Conservation (phyloP, 2,888 invertebrate species). For the Idaea straminata region DNA sequence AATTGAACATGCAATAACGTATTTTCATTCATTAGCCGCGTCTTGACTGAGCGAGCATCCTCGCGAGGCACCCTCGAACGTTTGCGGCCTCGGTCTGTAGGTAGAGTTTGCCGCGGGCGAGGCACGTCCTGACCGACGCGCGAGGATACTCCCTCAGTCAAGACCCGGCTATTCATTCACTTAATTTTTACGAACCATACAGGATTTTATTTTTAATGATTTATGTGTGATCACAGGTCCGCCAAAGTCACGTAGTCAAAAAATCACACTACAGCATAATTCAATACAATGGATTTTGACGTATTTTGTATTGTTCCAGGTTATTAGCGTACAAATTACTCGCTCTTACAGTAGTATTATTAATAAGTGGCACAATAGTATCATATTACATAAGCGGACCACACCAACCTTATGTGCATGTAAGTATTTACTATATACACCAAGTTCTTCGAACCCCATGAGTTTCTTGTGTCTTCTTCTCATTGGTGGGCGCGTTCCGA, state of each 20-base stretch:
- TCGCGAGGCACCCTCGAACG: too few species aligned
- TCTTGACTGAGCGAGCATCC: too few species aligned
- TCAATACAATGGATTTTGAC: background rate
- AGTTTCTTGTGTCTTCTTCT: background rate
- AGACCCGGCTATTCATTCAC: too few species aligned
- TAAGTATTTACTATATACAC: constrained; percentile 37
- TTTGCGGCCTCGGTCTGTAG: too few species aligned
- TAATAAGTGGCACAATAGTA: constrained; percentile 70
- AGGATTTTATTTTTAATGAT: too few species aligned
- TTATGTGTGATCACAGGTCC: background rate
- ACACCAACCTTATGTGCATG: constrained; percentile 81
- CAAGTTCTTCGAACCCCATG: background rate
- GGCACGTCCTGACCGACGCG: too few species aligned
- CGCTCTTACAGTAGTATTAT: constrained; percentile 71
- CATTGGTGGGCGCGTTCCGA: constrained; percentile 1
- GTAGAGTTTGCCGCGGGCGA: too few species aligned
- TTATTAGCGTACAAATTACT: constrained; percentile 81
- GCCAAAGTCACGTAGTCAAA: background rate
- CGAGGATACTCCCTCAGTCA: too few species aligned
- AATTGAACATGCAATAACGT: too few species aligned
- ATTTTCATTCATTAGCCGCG: too few species aligned
- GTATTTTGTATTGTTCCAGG: constrained; percentile 62
- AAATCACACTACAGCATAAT: background rate
- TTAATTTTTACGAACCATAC: too few species aligned
- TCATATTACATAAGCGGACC: constrained; percentile 83